Evolutionary conservation across 2,888 invertebrate genomes (phyloP).

Genomic region (Phoenoteleia sp.): DNA sequence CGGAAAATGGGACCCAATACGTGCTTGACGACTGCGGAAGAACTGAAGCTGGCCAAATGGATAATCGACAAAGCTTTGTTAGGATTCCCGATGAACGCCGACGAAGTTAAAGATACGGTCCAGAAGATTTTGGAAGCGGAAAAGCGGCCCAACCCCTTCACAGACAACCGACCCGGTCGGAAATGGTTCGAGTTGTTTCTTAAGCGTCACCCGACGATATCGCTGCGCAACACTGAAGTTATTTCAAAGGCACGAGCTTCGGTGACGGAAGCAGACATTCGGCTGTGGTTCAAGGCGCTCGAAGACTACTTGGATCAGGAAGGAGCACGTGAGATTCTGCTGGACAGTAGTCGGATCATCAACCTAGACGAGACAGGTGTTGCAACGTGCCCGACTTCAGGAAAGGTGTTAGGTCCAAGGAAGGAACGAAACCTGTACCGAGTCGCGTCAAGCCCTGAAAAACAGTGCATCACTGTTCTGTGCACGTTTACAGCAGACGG

Average conservation of each 20-base stretch:
- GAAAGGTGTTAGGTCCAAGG: constrained; percentile 38
- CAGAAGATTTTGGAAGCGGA: constrained; percentile 66
- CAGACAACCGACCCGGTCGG: constrained; percentile 75
- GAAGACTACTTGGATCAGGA: constrained; percentile 7
- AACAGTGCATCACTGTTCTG: constrained; percentile 41
- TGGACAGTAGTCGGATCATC: constrained; percentile 53
- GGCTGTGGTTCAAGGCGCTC: constrained; percentile 49
- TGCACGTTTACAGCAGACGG: constrained; percentile 22
- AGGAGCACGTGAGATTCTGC: constrained; percentile 48
- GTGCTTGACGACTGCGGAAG: constrained; percentile 36
- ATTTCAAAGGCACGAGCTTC: constrained; percentile 75
- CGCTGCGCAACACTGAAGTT: constrained; percentile 70
- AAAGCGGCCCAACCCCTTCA: constrained; percentile 73
- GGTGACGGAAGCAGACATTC: constrained; percentile 53
- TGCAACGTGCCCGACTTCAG: constrained; percentile 46
- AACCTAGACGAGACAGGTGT: constrained; percentile 72
- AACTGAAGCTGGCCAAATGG: constrained; percentile 51
- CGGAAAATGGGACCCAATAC: constrained; percentile 53
- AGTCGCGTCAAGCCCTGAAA: constrained; percentile 63
- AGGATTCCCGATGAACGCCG: constrained; percentile 77
- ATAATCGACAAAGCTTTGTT: constrained; percentile 70
- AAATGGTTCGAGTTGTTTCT: constrained; percentile 77
- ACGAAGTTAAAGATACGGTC: constrained; percentile 76
- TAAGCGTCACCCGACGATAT: constrained; percentile 61
- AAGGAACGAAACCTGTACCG: constrained; percentile 58